Evolutionary conservation across 1,140 invertebrate species (phyloP).

Genomic region (Drosophila gunungcola): DNA sequence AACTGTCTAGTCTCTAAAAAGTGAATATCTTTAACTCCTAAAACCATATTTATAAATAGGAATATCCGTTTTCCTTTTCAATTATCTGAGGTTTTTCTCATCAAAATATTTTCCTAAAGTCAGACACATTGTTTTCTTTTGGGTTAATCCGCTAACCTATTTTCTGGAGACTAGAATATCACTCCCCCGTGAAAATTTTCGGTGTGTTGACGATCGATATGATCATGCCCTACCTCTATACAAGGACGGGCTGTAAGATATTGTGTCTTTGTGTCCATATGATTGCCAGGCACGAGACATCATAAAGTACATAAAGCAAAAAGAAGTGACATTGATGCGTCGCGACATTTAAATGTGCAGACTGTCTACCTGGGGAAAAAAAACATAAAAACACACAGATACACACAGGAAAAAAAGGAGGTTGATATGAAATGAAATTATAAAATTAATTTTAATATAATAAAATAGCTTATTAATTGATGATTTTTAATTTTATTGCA

Average conservation of each 20-base stretch:
- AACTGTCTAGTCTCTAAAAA: neutral
- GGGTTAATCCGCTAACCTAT: conserved; percentile 45
- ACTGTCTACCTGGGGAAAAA: conserved; percentile 37
- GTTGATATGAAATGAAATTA: too few relatives aligned
- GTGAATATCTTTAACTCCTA: neutral
- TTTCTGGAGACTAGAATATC: conserved; percentile 15
- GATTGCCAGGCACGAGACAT: conserved; percentile 37
- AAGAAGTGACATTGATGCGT: conserved; percentile 52
- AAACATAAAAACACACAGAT: neutral
- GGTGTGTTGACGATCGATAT: conserved; percentile 18
- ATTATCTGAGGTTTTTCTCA: neutral
- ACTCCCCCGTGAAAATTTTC: conserved; percentile 33
- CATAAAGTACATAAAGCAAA: conserved; percentile 49
- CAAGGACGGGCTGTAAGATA: conserved; percentile 27
- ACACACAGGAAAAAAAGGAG: neutral
- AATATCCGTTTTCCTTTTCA: neutral
- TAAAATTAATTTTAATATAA: too few relatives aligned
- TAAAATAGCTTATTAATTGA: too few relatives aligned
- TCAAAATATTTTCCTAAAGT: neutral
- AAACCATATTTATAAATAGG: neutral
- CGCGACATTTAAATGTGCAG: conserved; percentile 63
- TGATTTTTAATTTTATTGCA: too few relatives aligned
- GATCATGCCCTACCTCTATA: conserved; percentile 26
- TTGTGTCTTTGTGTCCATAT: conserved; percentile 21
- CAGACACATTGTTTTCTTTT: conserved; percentile 8